phyloP scores from a whole-genome alignment of 2,888 invertebrate genomes.

The Drosophila subquinaria region DNA sequence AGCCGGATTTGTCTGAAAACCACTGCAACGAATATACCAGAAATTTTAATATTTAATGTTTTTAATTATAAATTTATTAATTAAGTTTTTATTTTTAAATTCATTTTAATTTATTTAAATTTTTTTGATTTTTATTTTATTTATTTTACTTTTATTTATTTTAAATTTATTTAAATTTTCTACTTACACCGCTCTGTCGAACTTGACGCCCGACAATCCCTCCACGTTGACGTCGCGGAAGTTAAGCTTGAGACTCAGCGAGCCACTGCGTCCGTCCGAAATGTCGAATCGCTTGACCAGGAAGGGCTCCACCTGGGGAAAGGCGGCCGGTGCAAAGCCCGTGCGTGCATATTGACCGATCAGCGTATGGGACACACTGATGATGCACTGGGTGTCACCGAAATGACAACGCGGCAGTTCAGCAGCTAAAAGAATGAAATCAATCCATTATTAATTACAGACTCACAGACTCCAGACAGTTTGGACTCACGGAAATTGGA shows the following conservation, averaged over 20 bases:
- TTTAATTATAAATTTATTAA: too few species aligned
- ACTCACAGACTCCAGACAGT: neutral
- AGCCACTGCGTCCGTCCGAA: conserved; percentile 81
- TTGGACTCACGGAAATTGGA: conserved; percentile 71
- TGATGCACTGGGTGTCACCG: conserved; percentile 82
- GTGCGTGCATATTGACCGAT: conserved; percentile 79
- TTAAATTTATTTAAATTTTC: too few species aligned
- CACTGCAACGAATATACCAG: conserved; percentile 57
- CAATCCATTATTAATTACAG: neutral
- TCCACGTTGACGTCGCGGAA: conserved; percentile 83
- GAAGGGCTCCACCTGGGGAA: conserved; percentile 84
- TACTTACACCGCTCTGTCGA: conserved; percentile 84
- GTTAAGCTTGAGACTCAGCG: conserved; percentile 81
- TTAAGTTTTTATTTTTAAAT: too few species aligned
- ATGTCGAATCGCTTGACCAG: conserved; percentile 81
- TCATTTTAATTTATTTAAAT: too few species aligned
- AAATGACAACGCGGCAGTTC: conserved; percentile 82
- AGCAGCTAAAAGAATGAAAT: conserved; percentile 65
- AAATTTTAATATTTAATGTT: too few species aligned
- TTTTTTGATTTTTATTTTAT: too few species aligned
- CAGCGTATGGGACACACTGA: conserved; percentile 74
- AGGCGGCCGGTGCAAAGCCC: conserved; percentile 79
- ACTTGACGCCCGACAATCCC: conserved; percentile 81
- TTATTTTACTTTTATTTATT: too few species aligned
- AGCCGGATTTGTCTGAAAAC: conserved; percentile 80